Evolutionary conservation across 2,888 invertebrate genomes (phyloP).

Genomic region (Candidula unifasciata): DNA sequence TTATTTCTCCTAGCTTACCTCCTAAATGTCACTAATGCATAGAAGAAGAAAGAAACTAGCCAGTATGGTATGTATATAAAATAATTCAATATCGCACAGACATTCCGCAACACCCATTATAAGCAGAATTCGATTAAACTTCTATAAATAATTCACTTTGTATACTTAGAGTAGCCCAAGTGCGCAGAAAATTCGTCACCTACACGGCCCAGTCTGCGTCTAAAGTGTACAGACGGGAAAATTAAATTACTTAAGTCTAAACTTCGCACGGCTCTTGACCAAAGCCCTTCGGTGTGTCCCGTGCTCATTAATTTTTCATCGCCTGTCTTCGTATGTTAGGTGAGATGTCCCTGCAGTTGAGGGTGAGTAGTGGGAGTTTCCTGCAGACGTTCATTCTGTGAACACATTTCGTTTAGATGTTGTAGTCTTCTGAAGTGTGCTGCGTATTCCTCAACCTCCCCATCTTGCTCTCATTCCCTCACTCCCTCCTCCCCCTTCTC

Average conservation of each 20-base stretch:
- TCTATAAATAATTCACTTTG: neutral
- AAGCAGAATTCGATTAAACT: slow-evolving; percentile 2
- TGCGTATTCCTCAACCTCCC: neutral
- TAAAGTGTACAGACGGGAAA: neutral
- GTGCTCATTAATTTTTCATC: neutral
- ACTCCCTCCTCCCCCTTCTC: neutral
- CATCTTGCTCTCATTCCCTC: neutral
- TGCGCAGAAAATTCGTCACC: neutral
- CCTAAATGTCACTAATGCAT: too few species aligned
- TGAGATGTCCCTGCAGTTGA: too few species aligned
- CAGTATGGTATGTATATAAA: neutral
- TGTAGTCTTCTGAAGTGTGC: neutral
- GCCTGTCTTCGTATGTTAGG: neutral
- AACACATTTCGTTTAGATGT: neutral
- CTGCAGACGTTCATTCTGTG: too few species aligned
- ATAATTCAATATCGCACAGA: neutral
- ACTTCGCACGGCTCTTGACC: neutral
- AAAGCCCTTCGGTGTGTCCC: neutral
- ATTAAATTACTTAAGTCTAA: neutral
- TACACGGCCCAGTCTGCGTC: neutral
- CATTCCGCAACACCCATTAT: neutral
- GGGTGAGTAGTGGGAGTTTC: too few species aligned
- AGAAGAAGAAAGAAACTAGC: too few species aligned
- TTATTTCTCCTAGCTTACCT: too few species aligned
- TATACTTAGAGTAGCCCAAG: neutral